These are phyloP conservation scores for Lanistes nyassanus DNA, from an alignment of 1,140 invertebrate genomes.

Conservation along the genomic window DNA sequence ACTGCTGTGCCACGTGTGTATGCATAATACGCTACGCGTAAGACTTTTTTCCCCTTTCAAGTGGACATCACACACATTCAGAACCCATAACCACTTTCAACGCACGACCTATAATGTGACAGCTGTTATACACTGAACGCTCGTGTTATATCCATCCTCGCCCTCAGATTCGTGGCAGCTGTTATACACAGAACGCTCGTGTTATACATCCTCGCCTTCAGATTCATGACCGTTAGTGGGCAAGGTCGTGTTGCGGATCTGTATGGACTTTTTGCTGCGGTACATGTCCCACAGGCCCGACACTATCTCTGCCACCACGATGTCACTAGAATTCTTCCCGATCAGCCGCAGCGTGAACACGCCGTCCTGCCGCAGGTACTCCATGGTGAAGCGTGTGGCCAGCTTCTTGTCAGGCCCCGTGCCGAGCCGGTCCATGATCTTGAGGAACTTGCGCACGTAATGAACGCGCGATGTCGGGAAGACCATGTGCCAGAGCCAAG, in stretches of 20 bases:
- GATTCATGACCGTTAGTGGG: constrained; percentile 48
- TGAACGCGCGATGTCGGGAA: constrained; percentile 62
- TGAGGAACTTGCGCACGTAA: constrained; percentile 66
- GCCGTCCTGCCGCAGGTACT: constrained; percentile 63
- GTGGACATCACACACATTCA: background rate
- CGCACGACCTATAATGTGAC: background rate
- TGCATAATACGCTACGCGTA: background rate
- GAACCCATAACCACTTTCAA: background rate
- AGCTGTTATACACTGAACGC: background rate
- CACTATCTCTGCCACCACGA: constrained; percentile 64
- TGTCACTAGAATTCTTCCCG: constrained; percentile 65
- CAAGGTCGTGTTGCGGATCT: constrained; percentile 47
- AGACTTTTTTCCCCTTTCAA: background rate
- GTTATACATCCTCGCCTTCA: constrained; percentile 58
- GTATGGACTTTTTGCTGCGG: constrained; percentile 59
- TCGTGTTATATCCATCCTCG: background rate
- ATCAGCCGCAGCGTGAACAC: constrained; percentile 62
- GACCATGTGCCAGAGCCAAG: constrained; percentile 64
- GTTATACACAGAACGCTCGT: background rate
- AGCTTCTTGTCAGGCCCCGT: constrained; percentile 59
- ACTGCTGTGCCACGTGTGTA: background rate
- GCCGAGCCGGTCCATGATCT: constrained; percentile 62
- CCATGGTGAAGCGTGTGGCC: constrained; percentile 56
- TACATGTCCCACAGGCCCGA: constrained; percentile 63
- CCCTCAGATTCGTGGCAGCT: no score